A percentile compares a stretch with the other conserved stretches of the same genome.
Conservation (phyloP, 2,797 vertebrate genomes). For the Anisognathus igniventris region DNA sequence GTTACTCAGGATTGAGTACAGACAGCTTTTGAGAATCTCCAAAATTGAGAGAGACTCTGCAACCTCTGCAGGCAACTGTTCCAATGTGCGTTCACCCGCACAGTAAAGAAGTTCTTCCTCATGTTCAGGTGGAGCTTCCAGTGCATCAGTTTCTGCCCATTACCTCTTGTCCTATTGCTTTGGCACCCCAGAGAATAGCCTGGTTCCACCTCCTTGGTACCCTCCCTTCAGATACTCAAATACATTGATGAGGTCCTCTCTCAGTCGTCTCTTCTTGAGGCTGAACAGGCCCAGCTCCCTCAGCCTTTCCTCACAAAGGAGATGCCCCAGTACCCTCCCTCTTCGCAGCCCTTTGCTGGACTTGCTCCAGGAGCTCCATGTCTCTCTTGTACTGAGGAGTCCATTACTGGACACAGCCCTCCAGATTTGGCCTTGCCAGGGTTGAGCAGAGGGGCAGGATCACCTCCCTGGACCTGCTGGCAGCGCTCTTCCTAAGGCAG, state of each 20-base stretch:
- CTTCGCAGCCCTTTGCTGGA: fast-evolving
- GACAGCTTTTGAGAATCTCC: background rate
- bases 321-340: background rate
- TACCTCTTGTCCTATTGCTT: background rate
- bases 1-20: background rate
- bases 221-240: background rate
- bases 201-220: background rate
- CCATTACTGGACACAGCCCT: background rate
- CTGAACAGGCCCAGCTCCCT: background rate
- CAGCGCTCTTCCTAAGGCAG: background rate
- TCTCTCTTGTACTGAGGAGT: background rate
- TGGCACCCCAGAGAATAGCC: background rate
- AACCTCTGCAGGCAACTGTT: background rate
- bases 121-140: background rate
- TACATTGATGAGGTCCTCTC: background rate
- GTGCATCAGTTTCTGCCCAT: background rate
- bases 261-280: background rate
- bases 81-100: fast-evolving
- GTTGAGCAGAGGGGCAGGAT: background rate
- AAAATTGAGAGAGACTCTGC: background rate
- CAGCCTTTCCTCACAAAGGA: background rate
- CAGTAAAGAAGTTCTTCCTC: background rate
- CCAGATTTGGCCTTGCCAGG: background rate
- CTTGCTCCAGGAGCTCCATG: fast-evolving
- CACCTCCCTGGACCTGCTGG: background rate